Percentiles rank a stretch among this genome's conserved stretches.
phyloP scores from a whole-genome alignment of 2,113 vertebrate species.

The Zosterops hypoxanthus region DNA sequence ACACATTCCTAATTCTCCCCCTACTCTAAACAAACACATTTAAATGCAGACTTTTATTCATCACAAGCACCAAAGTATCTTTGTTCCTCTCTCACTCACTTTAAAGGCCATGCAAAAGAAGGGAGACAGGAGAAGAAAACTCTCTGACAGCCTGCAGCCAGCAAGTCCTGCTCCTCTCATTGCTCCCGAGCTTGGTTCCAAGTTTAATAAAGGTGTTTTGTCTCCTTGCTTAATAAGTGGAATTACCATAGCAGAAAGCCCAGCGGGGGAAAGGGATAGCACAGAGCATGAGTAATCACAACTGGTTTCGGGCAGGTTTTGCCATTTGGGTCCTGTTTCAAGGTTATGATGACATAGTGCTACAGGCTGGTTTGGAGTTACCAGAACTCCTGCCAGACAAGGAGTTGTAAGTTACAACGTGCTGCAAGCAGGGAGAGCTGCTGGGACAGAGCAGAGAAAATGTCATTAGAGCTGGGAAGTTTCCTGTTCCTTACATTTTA shows the following conservation, averaged over 20 bases:
- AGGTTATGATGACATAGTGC: slow-evolving; percentile 17
- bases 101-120: neutral
- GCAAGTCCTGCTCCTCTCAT: neutral
- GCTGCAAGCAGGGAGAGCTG: neutral
- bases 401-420: neutral
- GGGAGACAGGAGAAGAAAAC: neutral
- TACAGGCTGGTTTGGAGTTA: neutral
- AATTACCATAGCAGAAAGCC: slow-evolving; percentile 59
- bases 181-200: neutral
- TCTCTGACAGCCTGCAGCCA: neutral
- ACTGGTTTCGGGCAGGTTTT: slow-evolving; percentile 55
- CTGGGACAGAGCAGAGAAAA: neutral
- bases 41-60: neutral
- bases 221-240: slow-evolving; percentile 37
- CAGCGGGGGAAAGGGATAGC: neutral
- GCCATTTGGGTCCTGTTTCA: slow-evolving; percentile 38
- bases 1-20: neutral
- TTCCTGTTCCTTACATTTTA: neutral
- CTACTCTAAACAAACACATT: slow-evolving; percentile 1
- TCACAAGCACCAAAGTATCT: neutral
- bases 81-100: neutral
- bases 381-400: neutral
- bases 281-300: slow-evolving; percentile 14
- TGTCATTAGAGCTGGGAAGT: neutral
- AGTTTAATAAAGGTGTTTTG: slow-evolving; percentile 50